These are phyloP conservation scores for Dendrocincla fuliginosa DNA, from an alignment of 2,797 vertebrate genomes.

Conservation along the genomic window DNA sequence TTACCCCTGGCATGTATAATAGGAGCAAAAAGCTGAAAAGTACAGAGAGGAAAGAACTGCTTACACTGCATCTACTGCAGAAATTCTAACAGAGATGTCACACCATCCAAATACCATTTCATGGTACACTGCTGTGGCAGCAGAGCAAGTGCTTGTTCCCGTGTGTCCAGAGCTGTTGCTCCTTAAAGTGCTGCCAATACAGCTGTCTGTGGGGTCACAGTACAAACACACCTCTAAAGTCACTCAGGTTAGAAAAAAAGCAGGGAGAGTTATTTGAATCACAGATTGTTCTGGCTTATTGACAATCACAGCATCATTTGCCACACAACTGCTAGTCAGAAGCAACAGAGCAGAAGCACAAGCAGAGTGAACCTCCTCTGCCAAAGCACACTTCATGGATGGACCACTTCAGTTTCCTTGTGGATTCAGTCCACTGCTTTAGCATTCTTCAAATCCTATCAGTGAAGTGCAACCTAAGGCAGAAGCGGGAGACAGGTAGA, in stretches of 20 bases:
- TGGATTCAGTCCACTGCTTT: not conserved
- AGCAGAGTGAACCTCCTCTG: not conserved
- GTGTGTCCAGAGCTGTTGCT: not conserved
- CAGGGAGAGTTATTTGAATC: not conserved
- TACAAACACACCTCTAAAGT: not conserved
- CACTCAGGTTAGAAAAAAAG: not conserved
- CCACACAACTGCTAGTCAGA: not conserved
- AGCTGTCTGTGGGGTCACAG: not conserved
- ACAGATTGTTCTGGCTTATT: not conserved
- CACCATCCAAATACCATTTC: not conserved
- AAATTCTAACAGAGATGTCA: not conserved
- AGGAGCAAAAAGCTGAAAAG: not conserved
- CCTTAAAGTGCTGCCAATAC: not conserved
- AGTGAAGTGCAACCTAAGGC: not conserved
- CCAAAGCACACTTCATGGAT: not conserved
- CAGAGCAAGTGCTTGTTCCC: not conserved
- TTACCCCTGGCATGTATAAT: not conserved
- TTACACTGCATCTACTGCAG: not conserved
- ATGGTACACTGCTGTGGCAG: not conserved
- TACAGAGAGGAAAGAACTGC: not conserved
- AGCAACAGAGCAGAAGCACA: not conserved
- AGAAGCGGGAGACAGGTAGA: not conserved
- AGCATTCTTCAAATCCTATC: not conserved
- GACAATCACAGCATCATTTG: not conserved
- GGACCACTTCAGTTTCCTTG: not conserved